Percentiles rank a stretch among this genome's conserved stretches.
Conservation (phyloP, 2,888 invertebrate genomes). For the Diaphora mendica region DNA sequence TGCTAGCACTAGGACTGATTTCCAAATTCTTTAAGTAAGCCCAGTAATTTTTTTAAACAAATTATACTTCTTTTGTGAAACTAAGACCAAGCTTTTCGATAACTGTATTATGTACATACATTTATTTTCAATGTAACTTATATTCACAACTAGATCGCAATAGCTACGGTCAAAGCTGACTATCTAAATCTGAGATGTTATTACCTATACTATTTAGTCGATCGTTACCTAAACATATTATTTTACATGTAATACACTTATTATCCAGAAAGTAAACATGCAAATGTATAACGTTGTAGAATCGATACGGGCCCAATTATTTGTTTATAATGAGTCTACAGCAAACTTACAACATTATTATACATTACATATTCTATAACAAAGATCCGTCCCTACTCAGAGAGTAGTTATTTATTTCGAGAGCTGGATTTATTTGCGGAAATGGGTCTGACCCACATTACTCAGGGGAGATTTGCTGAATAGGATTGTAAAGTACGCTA, state of each 20-base stretch:
- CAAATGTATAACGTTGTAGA: constrained; percentile 12
- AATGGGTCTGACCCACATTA: constrained; percentile 81
- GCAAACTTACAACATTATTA: constrained; percentile 42
- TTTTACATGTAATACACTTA: not conserved
- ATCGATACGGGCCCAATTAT: constrained; percentile 47
- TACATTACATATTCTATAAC: constrained; percentile 61
- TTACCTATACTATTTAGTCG: not conserved
- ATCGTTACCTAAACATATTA: not conserved
- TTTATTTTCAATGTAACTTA: not conserved
- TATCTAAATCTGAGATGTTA: not conserved
- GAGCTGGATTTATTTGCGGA: constrained; percentile 81
- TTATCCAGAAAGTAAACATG: not conserved
- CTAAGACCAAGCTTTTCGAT: not conserved
- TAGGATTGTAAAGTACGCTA: constrained; percentile 76
- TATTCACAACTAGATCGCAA: no score
- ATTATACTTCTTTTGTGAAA: not conserved
- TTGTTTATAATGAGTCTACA: constrained; percentile 36
- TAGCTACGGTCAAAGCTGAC: not conserved
- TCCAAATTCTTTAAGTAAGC: not conserved
- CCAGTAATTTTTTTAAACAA: no score
- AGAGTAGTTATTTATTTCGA: constrained; percentile 79
- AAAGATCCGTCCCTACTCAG: constrained; percentile 55
- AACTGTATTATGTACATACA: not conserved
- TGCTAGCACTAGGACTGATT: not conserved
- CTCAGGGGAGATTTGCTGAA: constrained; percentile 81